These are phyloP conservation scores for Otis tarda DNA, from an alignment of 2,113 vertebrate species.

Conservation along the genomic window DNA sequence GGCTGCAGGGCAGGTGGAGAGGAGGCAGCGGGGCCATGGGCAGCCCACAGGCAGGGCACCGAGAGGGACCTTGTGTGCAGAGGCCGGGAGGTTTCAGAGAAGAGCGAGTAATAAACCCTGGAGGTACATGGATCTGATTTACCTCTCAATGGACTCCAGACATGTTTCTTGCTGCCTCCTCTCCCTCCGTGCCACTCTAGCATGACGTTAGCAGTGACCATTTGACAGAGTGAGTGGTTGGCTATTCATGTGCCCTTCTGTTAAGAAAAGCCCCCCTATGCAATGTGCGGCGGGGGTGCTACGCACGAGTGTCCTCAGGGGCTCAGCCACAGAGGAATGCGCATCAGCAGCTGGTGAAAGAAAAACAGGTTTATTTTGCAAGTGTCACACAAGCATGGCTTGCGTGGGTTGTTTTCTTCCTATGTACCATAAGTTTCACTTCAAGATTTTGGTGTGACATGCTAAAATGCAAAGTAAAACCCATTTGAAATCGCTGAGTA, in stretches of 20 bases:
- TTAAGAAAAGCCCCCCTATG: neutral
- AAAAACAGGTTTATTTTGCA: neutral
- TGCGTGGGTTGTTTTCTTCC: neutral
- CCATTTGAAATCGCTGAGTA: slow-evolving; percentile 6
- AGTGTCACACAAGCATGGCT: neutral
- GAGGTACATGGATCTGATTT: neutral
- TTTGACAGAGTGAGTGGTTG: fast-evolving
- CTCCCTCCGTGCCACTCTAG: neutral
- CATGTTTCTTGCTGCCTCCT: neutral
- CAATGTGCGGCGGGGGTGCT: fast-evolving
- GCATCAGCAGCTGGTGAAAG: neutral
- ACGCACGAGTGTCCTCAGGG: neutral
- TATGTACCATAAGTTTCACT: neutral
- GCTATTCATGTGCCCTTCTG: neutral
- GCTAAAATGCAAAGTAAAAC: neutral
- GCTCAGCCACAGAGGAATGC: neutral
- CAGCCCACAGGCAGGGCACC: neutral
- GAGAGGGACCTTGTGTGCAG: neutral
- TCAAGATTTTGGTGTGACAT: neutral
- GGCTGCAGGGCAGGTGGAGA: neutral
- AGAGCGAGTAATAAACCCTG: neutral
- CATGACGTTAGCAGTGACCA: neutral
- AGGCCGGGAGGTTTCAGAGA: neutral
- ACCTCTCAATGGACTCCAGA: neutral
- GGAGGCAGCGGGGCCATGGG: fast-evolving